Evolutionary conservation across 2,888 invertebrate genomes (phyloP).

Genomic region (Drosophila heteroneura): DNA sequence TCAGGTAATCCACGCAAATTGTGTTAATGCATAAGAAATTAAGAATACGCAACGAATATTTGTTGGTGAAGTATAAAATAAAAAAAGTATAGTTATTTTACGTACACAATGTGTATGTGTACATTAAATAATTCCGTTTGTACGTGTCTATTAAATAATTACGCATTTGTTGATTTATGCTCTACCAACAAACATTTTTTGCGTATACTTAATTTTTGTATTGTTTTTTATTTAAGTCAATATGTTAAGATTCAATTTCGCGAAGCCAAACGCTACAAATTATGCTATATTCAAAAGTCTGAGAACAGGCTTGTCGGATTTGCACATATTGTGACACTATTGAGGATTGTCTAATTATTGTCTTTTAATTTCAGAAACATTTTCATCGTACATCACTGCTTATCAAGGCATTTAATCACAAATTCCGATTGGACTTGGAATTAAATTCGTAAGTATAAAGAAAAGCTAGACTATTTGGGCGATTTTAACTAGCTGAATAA

Average conservation of each 20-base stretch:
- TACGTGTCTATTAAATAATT: not conserved
- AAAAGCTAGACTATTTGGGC: not conserved
- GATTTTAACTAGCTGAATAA: not conserved
- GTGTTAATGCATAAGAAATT: not conserved
- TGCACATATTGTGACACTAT: not conserved
- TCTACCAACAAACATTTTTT: not conserved
- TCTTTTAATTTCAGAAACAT: constrained; percentile 89
- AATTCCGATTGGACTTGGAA: constrained; percentile 97
- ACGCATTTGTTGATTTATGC: not conserved
- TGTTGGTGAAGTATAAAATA: not conserved
- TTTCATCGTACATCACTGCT: constrained; percentile 97
- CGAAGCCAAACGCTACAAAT: not conserved
- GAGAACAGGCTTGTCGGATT: not conserved
- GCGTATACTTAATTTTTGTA: not conserved
- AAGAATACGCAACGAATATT: not conserved
- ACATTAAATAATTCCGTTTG: not conserved
- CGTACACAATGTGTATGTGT: not conserved
- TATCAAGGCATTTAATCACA: constrained; percentile 98
- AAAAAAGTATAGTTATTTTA: not conserved
- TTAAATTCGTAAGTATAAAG: constrained; percentile 94
- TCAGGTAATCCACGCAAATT: not conserved
- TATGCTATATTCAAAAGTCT: not conserved
- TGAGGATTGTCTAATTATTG: not conserved
- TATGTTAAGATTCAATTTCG: not conserved
- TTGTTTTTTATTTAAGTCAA: not conserved